Evolutionary conservation across 1,140 invertebrate genomes (phyloP).

Genomic region (Zophobas morio): DNA sequence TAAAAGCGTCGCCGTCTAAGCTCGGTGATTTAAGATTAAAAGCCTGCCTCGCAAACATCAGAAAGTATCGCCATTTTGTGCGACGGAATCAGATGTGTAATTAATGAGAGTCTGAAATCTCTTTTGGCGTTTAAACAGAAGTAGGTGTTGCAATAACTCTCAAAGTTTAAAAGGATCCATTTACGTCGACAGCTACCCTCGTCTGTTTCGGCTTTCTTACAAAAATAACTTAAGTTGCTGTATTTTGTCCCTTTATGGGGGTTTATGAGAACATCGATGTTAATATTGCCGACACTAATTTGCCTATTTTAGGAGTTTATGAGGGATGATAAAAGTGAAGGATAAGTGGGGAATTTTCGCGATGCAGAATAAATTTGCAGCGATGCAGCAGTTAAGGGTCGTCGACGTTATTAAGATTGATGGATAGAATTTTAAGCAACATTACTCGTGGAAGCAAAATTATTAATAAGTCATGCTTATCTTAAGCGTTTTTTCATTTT

Average conservation of each 20-base stretch:
- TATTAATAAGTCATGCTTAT: too few relatives aligned
- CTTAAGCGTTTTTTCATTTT: too few relatives aligned
- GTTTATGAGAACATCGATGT: background rate
- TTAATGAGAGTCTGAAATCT: slow-evolving; percentile 33
- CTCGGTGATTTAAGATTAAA: slow-evolving; percentile 1
- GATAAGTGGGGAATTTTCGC: too few relatives aligned
- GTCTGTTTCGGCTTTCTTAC: slow-evolving; percentile 11
- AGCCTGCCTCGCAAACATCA: slow-evolving; percentile 4
- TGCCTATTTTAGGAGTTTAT: background rate
- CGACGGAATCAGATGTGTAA: slow-evolving; percentile 12
- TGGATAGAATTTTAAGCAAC: background rate
- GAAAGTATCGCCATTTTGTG: background rate
- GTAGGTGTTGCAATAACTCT: slow-evolving; percentile 21
- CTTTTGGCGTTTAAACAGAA: background rate
- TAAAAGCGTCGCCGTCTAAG: background rate
- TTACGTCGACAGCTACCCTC: slow-evolving; percentile 21
- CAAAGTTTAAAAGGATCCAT: slow-evolving; percentile 22
- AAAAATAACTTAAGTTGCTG: slow-evolving; percentile 16
- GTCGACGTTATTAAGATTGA: background rate
- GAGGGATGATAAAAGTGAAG: background rate
- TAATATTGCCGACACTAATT: slow-evolving; percentile 3
- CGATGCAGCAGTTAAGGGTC: background rate
- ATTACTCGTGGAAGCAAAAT: too few relatives aligned
- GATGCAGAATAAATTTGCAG: background rate
- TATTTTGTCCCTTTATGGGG: background rate